Evolutionary conservation across 2,888 invertebrate genomes (phyloP).

Genomic region (Scotopteryx bipunctaria): DNA sequence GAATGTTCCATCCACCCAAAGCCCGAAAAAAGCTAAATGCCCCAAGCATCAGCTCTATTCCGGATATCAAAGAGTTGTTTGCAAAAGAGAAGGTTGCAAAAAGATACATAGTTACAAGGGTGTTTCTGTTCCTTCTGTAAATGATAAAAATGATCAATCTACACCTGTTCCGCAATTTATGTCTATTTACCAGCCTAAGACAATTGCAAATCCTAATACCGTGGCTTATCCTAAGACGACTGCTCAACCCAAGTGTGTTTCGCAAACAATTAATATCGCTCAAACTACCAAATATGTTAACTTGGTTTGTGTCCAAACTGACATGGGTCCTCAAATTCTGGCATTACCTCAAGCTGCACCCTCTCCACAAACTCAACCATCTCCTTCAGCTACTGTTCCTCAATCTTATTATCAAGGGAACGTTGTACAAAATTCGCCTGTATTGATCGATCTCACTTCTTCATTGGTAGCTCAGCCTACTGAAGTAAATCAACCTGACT

Average conservation of each 20-base stretch:
- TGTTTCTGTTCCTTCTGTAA: neutral
- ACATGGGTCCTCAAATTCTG: slow-evolving; percentile 7
- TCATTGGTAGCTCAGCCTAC: slow-evolving; percentile 1
- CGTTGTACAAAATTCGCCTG: neutral
- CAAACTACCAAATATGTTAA: slow-evolving; percentile 4
- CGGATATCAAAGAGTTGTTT: neutral
- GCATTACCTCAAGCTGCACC: slow-evolving; percentile 2
- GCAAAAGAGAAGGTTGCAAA: neutral
- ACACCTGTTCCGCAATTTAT: neutral
- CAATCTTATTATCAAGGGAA: slow-evolving; percentile 1
- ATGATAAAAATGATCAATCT: neutral
- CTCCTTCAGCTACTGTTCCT: neutral
- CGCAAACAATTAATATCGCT: neutral
- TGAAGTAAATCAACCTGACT: neutral
- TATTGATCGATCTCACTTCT: slow-evolving; percentile 10
- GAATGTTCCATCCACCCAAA: neutral
- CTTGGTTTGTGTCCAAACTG: slow-evolving; percentile 10
- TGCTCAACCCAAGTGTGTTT: neutral
- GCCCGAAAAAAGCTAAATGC: neutral
- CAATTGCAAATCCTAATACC: neutral
- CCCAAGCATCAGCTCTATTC: neutral
- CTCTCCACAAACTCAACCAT: slow-evolving; percentile 1
- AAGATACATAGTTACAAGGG: neutral
- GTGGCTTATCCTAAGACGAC: neutral
- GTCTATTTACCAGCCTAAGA: neutral